Base-by-base conservation (phyloP, 2,797 vertebrate species). In the Gambusia yucatana region DNA sequence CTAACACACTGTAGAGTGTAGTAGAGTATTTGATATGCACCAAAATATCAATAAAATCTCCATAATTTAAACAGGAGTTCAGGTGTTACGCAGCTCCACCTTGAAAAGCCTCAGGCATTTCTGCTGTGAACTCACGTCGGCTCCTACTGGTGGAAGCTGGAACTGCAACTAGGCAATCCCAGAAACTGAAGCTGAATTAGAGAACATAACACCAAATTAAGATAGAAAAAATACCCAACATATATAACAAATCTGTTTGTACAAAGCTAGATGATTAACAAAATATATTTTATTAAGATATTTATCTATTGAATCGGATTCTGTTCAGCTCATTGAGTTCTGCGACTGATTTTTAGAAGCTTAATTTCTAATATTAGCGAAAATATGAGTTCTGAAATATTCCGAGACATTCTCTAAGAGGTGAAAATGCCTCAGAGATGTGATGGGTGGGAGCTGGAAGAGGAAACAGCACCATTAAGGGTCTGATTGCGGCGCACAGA, bases 391-490 rank as follows among this genome's bases (percentile, higher is more conserved):
- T 28, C n/a, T 17, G 20, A 50, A 59, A 55, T 25, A 4, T 20
- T 61, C 14, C 41, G 25, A 7, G 25, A 44, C 33, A 55, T 47
- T 73, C 47, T 72, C 2, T 80, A 17, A 50, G 69, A 52, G 78
- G 33, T 75, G 83, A 79, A 84, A 73, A 82, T 47, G 77, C 41
- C 44, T 52, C 52, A 67, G 85, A 72, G 75, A 77, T 74, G 76
- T 87, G 90, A 94, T 89, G 88, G 89, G 87, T 79, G 88, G 73
- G 85, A 46, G 44, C 83, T 82, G 83, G 36, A 83, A 94, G 87
- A 94, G 92, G 92, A 96, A 93, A 93, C 78, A 77, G 88, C 77
- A 80, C 88, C 85, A 92, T 91, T 83, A 87, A 93, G 90, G 92
- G 79, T 89, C 89, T 87, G 89, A 87, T 88, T 75, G 84, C 83